A percentile compares a stretch with the other conserved stretches of the same genome.
These are phyloP conservation scores for Hippocampus comes DNA, from an alignment of 2,113 vertebrate species.

Conservation along the genomic window DNA sequence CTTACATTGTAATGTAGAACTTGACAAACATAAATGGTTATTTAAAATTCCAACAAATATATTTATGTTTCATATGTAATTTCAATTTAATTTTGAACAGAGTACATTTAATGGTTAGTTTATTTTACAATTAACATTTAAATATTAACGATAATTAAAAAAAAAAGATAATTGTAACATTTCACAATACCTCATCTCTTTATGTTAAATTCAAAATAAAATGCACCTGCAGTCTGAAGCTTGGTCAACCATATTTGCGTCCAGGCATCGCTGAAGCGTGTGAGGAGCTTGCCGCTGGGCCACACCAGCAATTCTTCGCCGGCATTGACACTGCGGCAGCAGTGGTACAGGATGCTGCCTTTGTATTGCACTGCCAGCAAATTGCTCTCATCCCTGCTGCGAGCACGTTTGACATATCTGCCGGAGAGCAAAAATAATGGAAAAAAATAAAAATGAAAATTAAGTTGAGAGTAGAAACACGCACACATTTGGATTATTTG, in stretches of 20 bases:
- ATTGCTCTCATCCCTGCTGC: conserved; percentile 64
- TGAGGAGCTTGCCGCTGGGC: conserved; percentile 64
- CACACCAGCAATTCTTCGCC: conserved; percentile 74
- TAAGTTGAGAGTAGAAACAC: not conserved
- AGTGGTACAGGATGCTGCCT: conserved; percentile 70
- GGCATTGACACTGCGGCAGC: conserved; percentile 58
- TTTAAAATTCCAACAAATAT: no score
- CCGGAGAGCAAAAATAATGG: not conserved
- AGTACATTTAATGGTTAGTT: not conserved
- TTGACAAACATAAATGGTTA: no score
- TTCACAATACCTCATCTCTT: not conserved
- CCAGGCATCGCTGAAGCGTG: conserved; percentile 60
- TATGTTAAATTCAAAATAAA: not conserved
- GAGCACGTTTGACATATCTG: conserved; percentile 71
- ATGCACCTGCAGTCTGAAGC: conserved; percentile 53
- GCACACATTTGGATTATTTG: not conserved
- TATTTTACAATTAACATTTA: not conserved
- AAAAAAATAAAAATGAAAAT: not conserved
- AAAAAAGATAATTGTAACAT: no score
- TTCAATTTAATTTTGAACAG: not conserved
- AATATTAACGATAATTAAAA: no score
- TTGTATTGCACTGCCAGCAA: conserved; percentile 70
- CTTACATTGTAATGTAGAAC: no score
- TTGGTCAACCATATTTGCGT: conserved; percentile 64
- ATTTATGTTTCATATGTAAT: not conserved